These are phyloP conservation scores for Microtus richardsoni DNA, from an alignment of 2,113 vertebrate genomes.

Conservation along the genomic window DNA sequence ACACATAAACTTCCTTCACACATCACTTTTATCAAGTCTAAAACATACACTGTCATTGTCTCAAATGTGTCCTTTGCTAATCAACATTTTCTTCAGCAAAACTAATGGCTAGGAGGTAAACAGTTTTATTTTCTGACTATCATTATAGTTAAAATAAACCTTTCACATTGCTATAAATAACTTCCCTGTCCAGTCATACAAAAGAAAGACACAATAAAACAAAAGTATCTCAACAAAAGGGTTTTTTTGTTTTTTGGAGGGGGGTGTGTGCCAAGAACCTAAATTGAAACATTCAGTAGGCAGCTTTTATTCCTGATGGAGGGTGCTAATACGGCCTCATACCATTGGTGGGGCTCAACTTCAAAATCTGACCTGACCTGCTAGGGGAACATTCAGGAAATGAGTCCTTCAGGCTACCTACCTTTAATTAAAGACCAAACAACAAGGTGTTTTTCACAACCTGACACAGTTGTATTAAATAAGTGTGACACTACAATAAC, in stretches of 20 bases:
- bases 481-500: neutral
- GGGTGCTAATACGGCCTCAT: neutral
- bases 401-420: neutral
- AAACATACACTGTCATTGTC: conserved; percentile 13
- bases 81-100: neutral
- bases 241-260: neutral
- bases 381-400: neutral
- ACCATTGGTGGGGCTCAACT: neutral
- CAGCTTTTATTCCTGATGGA: neutral
- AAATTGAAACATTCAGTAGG: neutral
- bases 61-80: neutral
- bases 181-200: neutral
- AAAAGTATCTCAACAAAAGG: neutral
- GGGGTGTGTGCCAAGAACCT: neutral
- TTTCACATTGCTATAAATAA: neutral
- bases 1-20: neutral
- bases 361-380: neutral
- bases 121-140: neutral
- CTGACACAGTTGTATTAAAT: neutral
- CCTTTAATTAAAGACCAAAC: neutral
- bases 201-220: neutral
- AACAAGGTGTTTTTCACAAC: neutral
- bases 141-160: neutral
- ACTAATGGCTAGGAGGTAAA: neutral
- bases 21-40: neutral